Evolutionary conservation across 2,797 vertebrate genomes (phyloP).

Genomic region (Chrosomus eos): DNA sequence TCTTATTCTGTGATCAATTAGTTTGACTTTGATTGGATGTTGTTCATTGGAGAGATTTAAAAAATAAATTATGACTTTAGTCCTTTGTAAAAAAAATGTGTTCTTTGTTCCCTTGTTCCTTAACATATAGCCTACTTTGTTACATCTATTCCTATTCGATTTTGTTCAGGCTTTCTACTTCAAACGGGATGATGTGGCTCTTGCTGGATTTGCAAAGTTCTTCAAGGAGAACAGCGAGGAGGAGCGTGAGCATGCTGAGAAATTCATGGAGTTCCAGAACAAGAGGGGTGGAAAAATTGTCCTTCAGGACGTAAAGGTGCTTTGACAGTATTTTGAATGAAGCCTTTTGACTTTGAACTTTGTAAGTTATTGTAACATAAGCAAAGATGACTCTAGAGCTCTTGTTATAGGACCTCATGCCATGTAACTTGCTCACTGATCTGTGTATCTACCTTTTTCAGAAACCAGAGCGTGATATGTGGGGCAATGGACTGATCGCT

Average conservation of each 20-base stretch:
- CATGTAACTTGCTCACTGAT: no score
- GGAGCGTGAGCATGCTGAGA: conserved; percentile 77
- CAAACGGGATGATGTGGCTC: conserved; percentile 79
- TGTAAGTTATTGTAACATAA: no score
- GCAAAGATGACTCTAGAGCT: background rate
- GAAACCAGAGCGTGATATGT: conserved; percentile 93
- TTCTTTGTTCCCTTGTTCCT: no score
- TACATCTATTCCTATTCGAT: no score
- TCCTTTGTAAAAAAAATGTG: no score
- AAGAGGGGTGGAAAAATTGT: conserved; percentile 76
- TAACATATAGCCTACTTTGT: no score
- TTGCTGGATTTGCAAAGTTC: conserved; percentile 76
- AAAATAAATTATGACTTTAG: no score
- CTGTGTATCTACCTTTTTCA: conserved; percentile 51
- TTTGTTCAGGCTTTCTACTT: conserved; percentile 75
- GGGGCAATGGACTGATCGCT: conserved; percentile 88
- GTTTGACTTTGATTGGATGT: background rate
- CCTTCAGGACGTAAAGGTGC: conserved; percentile 77
- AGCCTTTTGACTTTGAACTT: background rate
- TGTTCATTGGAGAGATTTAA: no score
- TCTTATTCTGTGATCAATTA: background rate
- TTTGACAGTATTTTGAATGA: background rate
- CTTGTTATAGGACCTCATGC: no score
- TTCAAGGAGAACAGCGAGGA: conserved; percentile 79
- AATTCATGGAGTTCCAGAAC: conserved; percentile 79